Evolutionary conservation across 2,888 invertebrate species (phyloP), one percentile per base, ranked within the genome.

Genomic region (Opisthograptis luteolata): DNA sequence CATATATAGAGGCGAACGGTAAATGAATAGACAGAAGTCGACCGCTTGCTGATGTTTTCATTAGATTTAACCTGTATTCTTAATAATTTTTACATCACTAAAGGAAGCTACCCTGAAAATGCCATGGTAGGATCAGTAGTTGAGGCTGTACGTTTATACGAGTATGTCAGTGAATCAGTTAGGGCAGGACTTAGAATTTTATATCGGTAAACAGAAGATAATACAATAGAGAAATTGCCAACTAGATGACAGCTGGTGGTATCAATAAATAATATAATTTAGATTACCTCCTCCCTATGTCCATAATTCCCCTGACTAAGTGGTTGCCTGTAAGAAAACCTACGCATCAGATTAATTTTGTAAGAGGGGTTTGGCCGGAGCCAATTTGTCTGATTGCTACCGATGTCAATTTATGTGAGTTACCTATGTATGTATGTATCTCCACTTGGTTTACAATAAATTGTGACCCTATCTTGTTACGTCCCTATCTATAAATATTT

Each of bases 371-470:
- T 79, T 77, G 78, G 84, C 77, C 73, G 81, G 83, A 90, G 83
- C 86, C 91, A 91, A 91, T 91, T 91, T 91, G 91, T 90, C 91
- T 91, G 91, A 91, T 91, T 91, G 91, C 88, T 82, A 79, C 83
- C 83, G 68, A 81, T 87, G 79, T 83, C 82, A 81, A 84, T 85
- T 80, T 83, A 80, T 83, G 76, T 84, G 80, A 76, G 75, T 74
- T 74, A 82, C 78, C 83, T 86, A 86, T 84, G 32, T 31, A 25
- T 32, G 10, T 45, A 37, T 25, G 79, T 84, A 79, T 76, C 68
- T 77, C 70, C 70, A 67, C 66, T 77, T 79, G 78, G 79, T 82
- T 87, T 85, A 80, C 85, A 81, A 89, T 89, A 91, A 87, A 87
- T 90, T 82, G 73, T 84, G 87, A 81, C 87, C 87, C 87, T 87